Evolutionary conservation across 53 echinoderm and acorn worm genomes (phyloP), one percentile per base, ranked within the genome.

Genomic region (Mesocentrotus franciscanus): DNA sequence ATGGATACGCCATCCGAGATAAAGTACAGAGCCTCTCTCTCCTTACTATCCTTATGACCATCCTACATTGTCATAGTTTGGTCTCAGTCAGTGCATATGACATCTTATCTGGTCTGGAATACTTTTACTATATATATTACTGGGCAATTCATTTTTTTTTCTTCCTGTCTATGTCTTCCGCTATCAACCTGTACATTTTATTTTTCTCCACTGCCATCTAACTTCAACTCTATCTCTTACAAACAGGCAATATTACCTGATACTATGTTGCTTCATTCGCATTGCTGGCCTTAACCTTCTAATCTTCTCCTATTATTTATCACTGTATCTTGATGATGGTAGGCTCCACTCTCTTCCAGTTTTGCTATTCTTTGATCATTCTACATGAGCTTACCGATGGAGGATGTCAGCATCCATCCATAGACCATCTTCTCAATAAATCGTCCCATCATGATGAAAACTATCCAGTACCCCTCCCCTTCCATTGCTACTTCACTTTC

Each of bases 21-120:
- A 87, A 56, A 81, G 81, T 81, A 81, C 81, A 81, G 17, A 26
- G 14, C 29, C 56, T 87, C 10, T 87, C 58, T 87, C 42, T 81
- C 64, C 64, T 81, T 15, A 78, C 42, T 20, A 74, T 1, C 17
- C 36, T 20, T 84, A 26, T 57, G 58, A 58, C 58, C 87, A 87
- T 81, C 36, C 81, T 39, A 81, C 17, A 36, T 87, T 57, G 11
- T 59, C 58, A 59, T 87, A 58, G 42, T 20, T 36, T 27, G 36
- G 17, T 84, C 84, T 84, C 55, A 84, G 34, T 22, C 84, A 84
- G 12, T 87, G 58, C 57, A 87, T 58, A 84, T 81, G 42, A 81
- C 42, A 81, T 81, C 18, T 8, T 15, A 42, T 81, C 81, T 36
- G 17, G 13, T n/a, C 1, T 39, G 42, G 39, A 3, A 12, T 85